phyloP scores from a whole-genome alignment of 2,113 vertebrate genomes.

The Pluvianellus socialis region DNA sequence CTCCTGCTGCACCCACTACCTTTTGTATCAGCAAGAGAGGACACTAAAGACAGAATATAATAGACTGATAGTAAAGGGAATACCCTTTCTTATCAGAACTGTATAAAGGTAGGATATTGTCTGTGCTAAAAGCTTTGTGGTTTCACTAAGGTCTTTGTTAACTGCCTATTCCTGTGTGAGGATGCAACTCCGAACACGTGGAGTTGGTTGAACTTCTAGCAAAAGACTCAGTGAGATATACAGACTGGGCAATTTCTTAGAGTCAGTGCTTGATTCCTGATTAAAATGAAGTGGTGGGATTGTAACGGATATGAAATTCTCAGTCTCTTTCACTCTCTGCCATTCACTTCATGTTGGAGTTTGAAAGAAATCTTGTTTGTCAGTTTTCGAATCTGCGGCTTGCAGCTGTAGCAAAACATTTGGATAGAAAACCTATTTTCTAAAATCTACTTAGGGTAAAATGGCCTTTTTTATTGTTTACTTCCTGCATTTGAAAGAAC shows the following conservation, averaged over 20 bases:
- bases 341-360: neutral
- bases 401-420: constrained; percentile 45
- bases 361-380: constrained; percentile 51
- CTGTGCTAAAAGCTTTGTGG: neutral
- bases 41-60: neutral
- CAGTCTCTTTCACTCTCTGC: neutral
- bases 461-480: constrained; percentile 56
- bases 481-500: constrained; percentile 54
- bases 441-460: constrained; percentile 54
- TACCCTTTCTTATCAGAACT: neutral
- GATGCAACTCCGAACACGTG: neutral
- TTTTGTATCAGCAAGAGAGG: neutral
- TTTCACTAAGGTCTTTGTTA: neutral
- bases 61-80: neutral
- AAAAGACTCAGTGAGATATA: neutral
- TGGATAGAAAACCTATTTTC: constrained; percentile 45
- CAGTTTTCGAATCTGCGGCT: neutral
- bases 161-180: neutral
- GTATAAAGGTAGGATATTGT: neutral
- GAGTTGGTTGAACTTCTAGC: neutral
- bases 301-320: neutral
- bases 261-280: neutral
- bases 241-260: neutral
- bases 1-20: neutral
- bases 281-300: neutral